Conservation (phyloP, 92 coral and sea anemone genomes). For the Zoanthus sansibaricus region DNA sequence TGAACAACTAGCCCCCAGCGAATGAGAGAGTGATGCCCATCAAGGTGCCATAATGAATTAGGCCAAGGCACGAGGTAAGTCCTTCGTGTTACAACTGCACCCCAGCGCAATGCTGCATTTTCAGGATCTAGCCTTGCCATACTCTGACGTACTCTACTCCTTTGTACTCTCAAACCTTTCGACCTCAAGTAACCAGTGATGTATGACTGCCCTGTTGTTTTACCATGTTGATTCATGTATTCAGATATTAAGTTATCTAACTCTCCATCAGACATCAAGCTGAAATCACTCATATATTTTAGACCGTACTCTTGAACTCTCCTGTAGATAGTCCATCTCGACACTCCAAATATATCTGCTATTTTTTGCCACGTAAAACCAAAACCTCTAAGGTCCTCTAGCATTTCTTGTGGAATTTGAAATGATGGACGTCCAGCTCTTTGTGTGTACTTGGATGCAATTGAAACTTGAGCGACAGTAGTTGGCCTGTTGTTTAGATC, state of each 20-base stretch:
- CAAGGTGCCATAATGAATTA: conserved; percentile 51
- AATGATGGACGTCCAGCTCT: conserved; percentile 10
- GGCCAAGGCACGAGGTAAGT: conserved; percentile 62
- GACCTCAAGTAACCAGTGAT: conserved; percentile 48
- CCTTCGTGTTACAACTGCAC: conserved; percentile 55
- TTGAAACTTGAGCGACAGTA: not conserved
- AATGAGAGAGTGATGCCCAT: conserved; percentile 60
- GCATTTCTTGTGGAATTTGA: not conserved
- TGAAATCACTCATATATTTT: not conserved
- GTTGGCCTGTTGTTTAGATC: conserved; percentile 8
- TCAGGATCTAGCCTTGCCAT: conserved; percentile 48
- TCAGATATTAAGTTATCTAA: conserved; percentile 14
- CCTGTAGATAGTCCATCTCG: conserved; percentile 6
- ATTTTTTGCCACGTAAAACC: not conserved
- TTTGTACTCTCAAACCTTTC: conserved; percentile 45
- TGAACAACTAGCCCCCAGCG: conserved; percentile 59
- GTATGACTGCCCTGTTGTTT: conserved; percentile 42
- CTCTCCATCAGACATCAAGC: conserved; percentile 9
- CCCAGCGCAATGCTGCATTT: conserved; percentile 50
- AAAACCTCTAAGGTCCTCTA: conserved; percentile 10
- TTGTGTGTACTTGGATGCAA: not conserved
- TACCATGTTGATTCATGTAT: conserved; percentile 34
- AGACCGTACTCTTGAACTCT: conserved; percentile 1
- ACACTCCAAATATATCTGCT: not conserved
- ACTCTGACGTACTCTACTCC: conserved; percentile 39